These are phyloP conservation scores for Phortica magna DNA, from an alignment of 2,888 invertebrate species.

Conservation along the genomic window DNA sequence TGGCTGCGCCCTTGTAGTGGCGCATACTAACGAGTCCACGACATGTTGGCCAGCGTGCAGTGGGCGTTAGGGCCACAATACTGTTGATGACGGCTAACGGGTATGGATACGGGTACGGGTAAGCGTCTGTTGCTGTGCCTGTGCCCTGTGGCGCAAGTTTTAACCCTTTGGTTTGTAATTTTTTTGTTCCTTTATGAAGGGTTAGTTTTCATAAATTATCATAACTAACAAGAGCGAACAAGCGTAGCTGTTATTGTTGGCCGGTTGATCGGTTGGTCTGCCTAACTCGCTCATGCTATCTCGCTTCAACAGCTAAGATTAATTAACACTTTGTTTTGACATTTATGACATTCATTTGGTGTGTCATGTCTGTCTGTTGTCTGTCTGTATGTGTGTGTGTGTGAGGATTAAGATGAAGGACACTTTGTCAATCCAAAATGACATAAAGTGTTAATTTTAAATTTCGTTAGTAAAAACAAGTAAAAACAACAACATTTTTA, in stretches of 20 bases:
- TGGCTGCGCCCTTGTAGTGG: background rate
- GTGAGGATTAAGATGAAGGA: background rate
- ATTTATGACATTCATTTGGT: conserved; percentile 34
- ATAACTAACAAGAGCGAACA: conserved; percentile 14
- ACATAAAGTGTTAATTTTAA: too few species aligned
- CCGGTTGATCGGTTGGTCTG: too few species aligned
- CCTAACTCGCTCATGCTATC: too few species aligned
- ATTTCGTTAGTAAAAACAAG: too few species aligned
- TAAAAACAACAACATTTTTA: too few species aligned
- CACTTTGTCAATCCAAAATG: background rate
- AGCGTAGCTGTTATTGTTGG: background rate
- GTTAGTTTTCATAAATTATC: conserved; percentile 17
- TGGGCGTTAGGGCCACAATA: background rate
- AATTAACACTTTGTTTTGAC: conserved; percentile 43
- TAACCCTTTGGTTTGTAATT: background rate
- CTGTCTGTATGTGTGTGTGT: background rate
- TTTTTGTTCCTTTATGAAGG: background rate
- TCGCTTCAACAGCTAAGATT: conserved; percentile 30
- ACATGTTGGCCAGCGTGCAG: background rate
- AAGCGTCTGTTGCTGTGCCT: conserved; percentile 1
- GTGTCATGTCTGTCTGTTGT: background rate
- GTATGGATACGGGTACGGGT: background rate
- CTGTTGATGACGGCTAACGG: background rate
- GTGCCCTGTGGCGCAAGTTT: background rate
- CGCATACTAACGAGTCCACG: background rate